phyloP scores from a whole-genome alignment of 2,888 invertebrate species.

The Cryptus armator region DNA sequence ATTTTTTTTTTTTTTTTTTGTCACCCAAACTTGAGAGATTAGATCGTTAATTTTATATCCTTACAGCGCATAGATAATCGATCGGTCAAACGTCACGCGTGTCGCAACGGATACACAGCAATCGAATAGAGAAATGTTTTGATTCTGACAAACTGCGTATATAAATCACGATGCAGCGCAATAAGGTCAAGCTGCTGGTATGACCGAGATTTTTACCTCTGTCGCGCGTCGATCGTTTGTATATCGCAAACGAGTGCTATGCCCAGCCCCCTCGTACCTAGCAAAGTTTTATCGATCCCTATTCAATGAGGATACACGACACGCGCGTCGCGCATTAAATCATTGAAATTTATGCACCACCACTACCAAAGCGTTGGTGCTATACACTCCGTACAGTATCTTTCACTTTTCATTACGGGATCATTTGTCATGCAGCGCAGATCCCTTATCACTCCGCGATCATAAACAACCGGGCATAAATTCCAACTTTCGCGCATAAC shows the following conservation, averaged over 20 bases:
- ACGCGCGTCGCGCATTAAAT: constrained; percentile 83
- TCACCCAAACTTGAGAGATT: not conserved
- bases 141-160: constrained; percentile 61
- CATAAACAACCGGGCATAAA: constrained; percentile 85
- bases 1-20: not conserved
- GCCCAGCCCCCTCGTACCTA: constrained; percentile 61
- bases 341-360: constrained; percentile 85
- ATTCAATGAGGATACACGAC: constrained; percentile 81
- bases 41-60: not conserved
- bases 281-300: constrained; percentile 80
- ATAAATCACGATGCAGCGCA: constrained; percentile 65
- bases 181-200: constrained; percentile 63
- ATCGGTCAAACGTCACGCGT: constrained; percentile 1
- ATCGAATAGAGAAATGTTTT: constrained; percentile 41
- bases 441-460: constrained; percentile 85
- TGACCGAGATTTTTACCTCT: constrained; percentile 64
- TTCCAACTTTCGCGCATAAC: constrained; percentile 85
- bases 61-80: not conserved
- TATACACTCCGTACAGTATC: constrained; percentile 80
- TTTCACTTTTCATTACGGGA: constrained; percentile 85
- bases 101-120: constrained; percentile 26
- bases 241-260: constrained; percentile 54
- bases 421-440: constrained; percentile 85
- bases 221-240: constrained; percentile 63
- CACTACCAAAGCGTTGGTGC: constrained; percentile 46